These are phyloP conservation scores for Drosophila subquinaria DNA, from an alignment of 2,888 invertebrate genomes.

Conservation along the genomic window DNA sequence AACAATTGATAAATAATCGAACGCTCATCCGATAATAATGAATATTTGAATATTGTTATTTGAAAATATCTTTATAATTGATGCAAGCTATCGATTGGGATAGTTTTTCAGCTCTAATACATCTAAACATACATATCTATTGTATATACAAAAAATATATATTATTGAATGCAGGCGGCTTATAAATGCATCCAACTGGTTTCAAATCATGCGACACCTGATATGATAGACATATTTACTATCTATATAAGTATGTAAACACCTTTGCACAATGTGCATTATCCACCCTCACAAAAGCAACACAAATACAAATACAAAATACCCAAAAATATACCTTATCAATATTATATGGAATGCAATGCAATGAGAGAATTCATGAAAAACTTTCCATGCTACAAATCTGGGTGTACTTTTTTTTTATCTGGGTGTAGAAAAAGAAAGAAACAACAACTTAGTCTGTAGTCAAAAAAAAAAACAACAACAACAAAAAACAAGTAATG, in stretches of 20 bases:
- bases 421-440: constrained; percentile 51
- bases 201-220: constrained; percentile 39
- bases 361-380: constrained; percentile 68
- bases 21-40: background rate
- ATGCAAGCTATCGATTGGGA: background rate
- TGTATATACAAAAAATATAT: constrained; percentile 32
- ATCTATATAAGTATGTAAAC: constrained; percentile 43
- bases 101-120: constrained; percentile 38
- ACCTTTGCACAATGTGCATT: constrained; percentile 47
- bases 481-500: constrained; percentile 28
- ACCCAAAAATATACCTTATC: constrained; percentile 27
- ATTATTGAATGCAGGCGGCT: constrained; percentile 16
- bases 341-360: constrained; percentile 56
- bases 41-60: background rate
- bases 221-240: constrained; percentile 39
- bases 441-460: constrained; percentile 47
- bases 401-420: constrained; percentile 13
- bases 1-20: constrained; percentile 12
- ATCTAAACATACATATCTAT: constrained; percentile 23
- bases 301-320: constrained; percentile 31
- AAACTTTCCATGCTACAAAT: constrained; percentile 71
- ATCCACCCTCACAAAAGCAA: constrained; percentile 40
- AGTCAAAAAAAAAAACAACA: constrained; percentile 26
- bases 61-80: too few relatives aligned
- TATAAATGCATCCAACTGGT: constrained; percentile 42